phyloP scores from a whole-genome alignment of 2,113 vertebrate genomes.

The Albula goreensis region DNA sequence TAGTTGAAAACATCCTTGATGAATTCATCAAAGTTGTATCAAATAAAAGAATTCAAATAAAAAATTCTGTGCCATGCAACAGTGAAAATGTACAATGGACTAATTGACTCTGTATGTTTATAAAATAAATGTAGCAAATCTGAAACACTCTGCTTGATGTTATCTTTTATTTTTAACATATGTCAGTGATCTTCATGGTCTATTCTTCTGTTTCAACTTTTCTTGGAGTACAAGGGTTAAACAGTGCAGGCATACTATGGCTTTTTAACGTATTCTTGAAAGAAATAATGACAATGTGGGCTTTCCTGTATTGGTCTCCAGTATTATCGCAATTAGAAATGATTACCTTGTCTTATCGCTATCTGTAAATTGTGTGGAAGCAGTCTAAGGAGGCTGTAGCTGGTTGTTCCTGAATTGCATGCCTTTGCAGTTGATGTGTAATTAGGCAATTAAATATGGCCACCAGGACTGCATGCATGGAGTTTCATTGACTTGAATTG shows the following conservation, averaged over 20 bases:
- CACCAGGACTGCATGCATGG: slow-evolving; percentile 15
- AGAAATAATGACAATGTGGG: not conserved
- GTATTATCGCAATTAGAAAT: slow-evolving; percentile 18
- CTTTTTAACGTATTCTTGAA: not conserved
- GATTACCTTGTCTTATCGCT: slow-evolving; percentile 25
- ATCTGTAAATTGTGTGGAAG: slow-evolving; percentile 24
- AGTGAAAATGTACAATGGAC: not conserved
- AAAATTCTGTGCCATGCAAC: not conserved
- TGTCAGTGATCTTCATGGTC: not conserved
- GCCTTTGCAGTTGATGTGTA: slow-evolving; percentile 37
- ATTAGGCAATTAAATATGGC: slow-evolving; percentile 40
- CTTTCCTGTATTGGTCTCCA: slow-evolving; percentile 5
- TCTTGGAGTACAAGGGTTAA: slow-evolving; percentile 7
- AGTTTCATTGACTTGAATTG: not conserved
- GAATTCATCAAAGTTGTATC: not conserved
- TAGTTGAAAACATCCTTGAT: not conserved
- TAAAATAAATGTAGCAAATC: not conserved
- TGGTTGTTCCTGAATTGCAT: slow-evolving; percentile 13
- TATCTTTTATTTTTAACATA: slow-evolving; percentile 7
- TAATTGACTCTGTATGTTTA: not conserved
- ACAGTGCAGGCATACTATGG: not conserved
- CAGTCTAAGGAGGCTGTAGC: not conserved
- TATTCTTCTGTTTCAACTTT: not conserved
- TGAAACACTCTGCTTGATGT: not conserved
- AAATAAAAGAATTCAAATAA: slow-evolving; percentile 5